Percentiles rank a stretch among this genome's conserved stretches.
Evolutionary conservation across 2,888 invertebrate genomes (phyloP).

Genomic region (Zhuqinia jingwanae): DNA sequence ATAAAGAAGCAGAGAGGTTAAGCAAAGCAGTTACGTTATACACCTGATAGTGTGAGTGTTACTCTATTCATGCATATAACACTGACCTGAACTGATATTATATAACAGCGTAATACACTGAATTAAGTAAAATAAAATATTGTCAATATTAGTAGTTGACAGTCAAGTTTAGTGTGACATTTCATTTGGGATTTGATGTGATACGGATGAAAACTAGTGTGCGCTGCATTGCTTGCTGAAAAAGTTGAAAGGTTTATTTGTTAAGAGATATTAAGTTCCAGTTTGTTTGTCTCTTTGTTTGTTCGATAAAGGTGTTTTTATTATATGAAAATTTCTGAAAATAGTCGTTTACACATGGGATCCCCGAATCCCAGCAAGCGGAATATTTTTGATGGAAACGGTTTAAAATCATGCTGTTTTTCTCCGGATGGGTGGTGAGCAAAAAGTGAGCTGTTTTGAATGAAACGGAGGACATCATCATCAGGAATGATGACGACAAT

Average conservation of each 20-base stretch:
- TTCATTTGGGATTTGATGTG: slow-evolving; percentile 7
- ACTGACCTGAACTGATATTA: too few species aligned
- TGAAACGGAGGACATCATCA: neutral
- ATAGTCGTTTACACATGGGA: slow-evolving; percentile 32
- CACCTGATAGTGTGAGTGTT: neutral
- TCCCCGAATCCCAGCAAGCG: slow-evolving; percentile 43
- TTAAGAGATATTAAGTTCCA: too few species aligned
- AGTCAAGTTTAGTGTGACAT: neutral
- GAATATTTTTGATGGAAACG: slow-evolving; percentile 40
- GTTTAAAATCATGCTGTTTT: neutral
- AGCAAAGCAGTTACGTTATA: neutral
- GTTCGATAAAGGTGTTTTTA: neutral
- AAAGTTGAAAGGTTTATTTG: too few species aligned
- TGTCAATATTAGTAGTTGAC: neutral
- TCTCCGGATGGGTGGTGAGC: neutral
- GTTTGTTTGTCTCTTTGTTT: neutral
- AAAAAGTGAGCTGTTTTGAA: neutral
- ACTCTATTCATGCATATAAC: too few species aligned
- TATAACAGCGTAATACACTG: too few species aligned
- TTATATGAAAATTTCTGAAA: neutral
- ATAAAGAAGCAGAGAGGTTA: neutral
- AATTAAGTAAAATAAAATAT: neutral
- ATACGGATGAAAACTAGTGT: neutral
- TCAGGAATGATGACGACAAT: neutral
- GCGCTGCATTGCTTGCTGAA: too few species aligned